Conservation (phyloP, 2,888 invertebrate species). For the Sinotaia quadrata region DNA sequence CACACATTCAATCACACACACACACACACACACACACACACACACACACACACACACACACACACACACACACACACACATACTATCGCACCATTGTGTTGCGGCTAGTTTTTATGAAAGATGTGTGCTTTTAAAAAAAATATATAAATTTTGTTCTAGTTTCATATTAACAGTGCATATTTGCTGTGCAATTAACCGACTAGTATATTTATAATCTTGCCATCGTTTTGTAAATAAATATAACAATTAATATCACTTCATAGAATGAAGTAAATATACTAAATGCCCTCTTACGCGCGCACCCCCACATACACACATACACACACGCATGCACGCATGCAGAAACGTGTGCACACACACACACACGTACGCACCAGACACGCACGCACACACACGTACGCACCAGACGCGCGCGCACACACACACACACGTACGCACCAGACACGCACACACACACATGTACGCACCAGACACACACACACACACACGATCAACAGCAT, state of each 20-base stretch:
- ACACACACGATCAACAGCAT: not conserved
- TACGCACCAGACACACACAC: no score
- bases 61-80: slow-evolving; percentile 11
- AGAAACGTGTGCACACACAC: not conserved
- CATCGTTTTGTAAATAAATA: no score
- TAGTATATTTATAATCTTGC: no score
- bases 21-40: slow-evolving; percentile 11
- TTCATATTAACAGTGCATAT: no score
- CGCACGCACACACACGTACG: not conserved
- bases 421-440: slow-evolving; percentile 1
- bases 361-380: slow-evolving; percentile 5
- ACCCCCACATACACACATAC: not conserved
- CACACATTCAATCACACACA: slow-evolving; percentile 1
- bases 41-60: slow-evolving; percentile 7
- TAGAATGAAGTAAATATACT: no score
- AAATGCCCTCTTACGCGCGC: not conserved
- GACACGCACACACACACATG: not conserved
- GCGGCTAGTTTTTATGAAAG: not conserved
- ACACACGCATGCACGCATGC: slow-evolving; percentile 9
- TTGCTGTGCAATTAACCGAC: no score
- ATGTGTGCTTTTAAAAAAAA: no score
- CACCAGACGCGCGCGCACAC: slow-evolving; percentile 10
- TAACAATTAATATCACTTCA: no score
- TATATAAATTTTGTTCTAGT: no score
- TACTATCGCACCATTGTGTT: not conserved